Evolutionary conservation across 1,140 invertebrate genomes (phyloP).

Genomic region (Varroa destructor): DNA sequence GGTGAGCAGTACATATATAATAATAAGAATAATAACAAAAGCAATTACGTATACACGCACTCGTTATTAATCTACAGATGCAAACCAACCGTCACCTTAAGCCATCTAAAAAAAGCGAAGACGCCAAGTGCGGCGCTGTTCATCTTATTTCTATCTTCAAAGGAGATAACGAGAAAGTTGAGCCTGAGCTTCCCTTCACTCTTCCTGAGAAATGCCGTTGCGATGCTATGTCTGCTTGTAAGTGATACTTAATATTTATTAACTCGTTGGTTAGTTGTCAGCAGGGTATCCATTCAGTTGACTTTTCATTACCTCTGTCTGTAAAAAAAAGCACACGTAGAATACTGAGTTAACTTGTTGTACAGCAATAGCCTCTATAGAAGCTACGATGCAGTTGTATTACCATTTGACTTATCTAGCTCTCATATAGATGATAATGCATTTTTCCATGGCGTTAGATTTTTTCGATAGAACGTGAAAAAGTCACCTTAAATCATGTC

Average conservation of each 20-base stretch:
- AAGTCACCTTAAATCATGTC: neutral
- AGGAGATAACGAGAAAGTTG: constrained; percentile 5
- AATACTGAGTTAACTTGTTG: no score
- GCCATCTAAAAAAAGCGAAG: neutral
- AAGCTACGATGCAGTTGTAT: no score
- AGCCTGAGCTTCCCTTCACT: constrained; percentile 16
- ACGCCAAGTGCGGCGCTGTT: constrained; percentile 1
- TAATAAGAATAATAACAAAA: no score
- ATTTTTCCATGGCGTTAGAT: no score
- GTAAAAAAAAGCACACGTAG: no score
- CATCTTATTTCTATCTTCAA: constrained; percentile 7
- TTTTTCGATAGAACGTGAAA: neutral
- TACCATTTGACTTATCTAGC: no score
- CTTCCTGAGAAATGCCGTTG: constrained; percentile 27
- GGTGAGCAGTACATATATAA: no score
- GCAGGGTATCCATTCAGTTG: neutral
- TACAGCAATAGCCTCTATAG: no score
- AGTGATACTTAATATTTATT: neutral
- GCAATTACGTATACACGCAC: no score
- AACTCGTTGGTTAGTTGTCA: neutral
- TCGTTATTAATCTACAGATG: constrained; percentile 4
- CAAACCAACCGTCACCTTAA: constrained; percentile 23
- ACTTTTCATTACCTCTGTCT: no score
- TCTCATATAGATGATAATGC: no score
- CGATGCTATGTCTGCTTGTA: constrained; percentile 2